Percentiles rank a stretch among this genome's conserved stretches.
These are phyloP conservation scores for Macrotrachela quadricornifera DNA, from an alignment of 1,140 invertebrate species.

Conservation along the genomic window DNA sequence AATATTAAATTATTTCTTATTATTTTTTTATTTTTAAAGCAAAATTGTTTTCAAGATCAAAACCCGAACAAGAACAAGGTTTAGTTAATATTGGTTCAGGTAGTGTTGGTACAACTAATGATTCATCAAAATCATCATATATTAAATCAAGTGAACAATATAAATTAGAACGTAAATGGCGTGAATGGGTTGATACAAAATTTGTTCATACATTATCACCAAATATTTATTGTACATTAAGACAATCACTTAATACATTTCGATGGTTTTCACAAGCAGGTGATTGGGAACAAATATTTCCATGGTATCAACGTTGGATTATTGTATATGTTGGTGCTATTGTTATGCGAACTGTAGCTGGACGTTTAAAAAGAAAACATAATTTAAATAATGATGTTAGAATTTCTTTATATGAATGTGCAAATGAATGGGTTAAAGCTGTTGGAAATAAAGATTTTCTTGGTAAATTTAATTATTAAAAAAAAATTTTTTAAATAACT, in stretches of 20 bases:
- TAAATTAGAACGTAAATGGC: slow-evolving; percentile 58
- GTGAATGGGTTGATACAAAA: slow-evolving; percentile 72
- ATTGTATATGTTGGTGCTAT: slow-evolving; percentile 78
- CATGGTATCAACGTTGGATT: slow-evolving; percentile 53
- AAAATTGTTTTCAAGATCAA: too few species aligned
- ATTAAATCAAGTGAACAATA: too few species aligned
- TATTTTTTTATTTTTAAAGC: too few species aligned
- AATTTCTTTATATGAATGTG: slow-evolving; percentile 64
- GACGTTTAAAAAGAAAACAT: slow-evolving; percentile 60
- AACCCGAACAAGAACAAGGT: too few species aligned
- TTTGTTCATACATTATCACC: slow-evolving; percentile 79
- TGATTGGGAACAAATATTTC: slow-evolving; percentile 49
- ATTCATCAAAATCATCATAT: too few species aligned
- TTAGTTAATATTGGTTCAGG: too few species aligned
- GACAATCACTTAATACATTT: slow-evolving; percentile 68
- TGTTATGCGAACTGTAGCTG: slow-evolving; percentile 79
- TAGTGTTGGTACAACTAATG: too few species aligned
- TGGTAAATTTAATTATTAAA: background rate
- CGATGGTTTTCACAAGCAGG: slow-evolving; percentile 59
- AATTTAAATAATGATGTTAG: slow-evolving; percentile 66
- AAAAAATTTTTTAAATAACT: too few species aligned
- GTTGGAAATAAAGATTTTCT: slow-evolving; percentile 31
- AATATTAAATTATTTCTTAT: too few species aligned
- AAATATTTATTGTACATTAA: slow-evolving; percentile 70
- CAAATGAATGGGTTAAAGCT: slow-evolving; percentile 56